phyloP scores from a whole-genome alignment of 2,888 invertebrate species.

The Rotaria macrura region DNA sequence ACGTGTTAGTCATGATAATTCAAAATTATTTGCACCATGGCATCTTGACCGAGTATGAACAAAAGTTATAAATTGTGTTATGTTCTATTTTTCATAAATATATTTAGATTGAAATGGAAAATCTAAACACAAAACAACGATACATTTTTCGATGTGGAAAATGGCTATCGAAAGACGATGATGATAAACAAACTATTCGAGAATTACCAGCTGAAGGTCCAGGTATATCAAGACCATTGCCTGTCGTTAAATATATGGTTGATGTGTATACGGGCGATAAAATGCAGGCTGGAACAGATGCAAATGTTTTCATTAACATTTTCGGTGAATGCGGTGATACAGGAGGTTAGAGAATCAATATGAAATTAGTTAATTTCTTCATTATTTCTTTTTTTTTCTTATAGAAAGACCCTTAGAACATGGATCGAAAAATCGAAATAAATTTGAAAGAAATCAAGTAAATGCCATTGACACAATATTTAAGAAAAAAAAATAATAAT shows the following conservation, averaged over 20 bases:
- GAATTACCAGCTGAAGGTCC: constrained; percentile 47
- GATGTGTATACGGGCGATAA: constrained; percentile 43
- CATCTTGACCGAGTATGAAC: constrained; percentile 42
- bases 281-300: constrained; percentile 41
- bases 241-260: constrained; percentile 39
- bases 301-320: constrained; percentile 34
- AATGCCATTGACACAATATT: not conserved
- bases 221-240: not conserved
- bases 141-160: constrained; percentile 44
- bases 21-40: constrained; percentile 46
- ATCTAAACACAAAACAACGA: constrained; percentile 42
- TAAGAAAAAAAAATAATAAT: not conserved
- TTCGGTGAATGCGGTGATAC: constrained; percentile 35
- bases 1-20: constrained; percentile 48
- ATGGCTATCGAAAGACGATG: constrained; percentile 49
- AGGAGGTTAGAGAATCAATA: constrained; percentile 35
- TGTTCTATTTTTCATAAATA: not conserved
- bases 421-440: constrained; percentile 1
- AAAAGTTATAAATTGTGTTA: constrained; percentile 36
- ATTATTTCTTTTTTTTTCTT: constrained; percentile 38
- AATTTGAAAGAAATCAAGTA: constrained; percentile 31
- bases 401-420: not conserved
- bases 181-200: constrained; percentile 45
- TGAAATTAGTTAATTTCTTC: constrained; percentile 42
- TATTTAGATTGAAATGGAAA: constrained; percentile 46